Conservation (phyloP, 2,113 vertebrate genomes). For the Pristiophorus japonicus region DNA sequence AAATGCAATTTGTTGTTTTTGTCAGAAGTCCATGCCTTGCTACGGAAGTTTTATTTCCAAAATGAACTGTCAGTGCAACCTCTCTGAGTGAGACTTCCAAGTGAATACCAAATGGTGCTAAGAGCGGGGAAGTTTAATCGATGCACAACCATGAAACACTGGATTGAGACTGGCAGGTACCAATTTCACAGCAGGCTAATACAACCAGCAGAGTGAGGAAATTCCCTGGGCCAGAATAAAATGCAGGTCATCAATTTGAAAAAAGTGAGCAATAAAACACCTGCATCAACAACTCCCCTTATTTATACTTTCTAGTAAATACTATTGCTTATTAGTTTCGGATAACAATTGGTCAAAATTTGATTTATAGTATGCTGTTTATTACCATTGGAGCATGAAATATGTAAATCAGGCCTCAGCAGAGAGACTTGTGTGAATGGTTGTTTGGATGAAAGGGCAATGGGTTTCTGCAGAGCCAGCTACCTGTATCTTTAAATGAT, state of each 20-base stretch:
- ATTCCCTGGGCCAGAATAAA: neutral
- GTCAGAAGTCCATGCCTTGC: neutral
- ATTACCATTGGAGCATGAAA: neutral
- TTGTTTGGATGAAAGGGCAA: neutral
- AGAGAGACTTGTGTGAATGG: neutral
- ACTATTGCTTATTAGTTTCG: neutral
- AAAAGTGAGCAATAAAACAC: neutral
- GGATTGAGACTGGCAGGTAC: neutral
- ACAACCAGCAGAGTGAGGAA: neutral
- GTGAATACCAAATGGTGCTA: neutral
- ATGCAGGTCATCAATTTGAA: neutral
- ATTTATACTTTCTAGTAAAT: neutral
- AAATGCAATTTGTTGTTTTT: neutral
- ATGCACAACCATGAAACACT: too few relatives aligned
- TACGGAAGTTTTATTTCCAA: neutral
- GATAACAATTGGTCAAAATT: neutral
- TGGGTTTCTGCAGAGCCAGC: neutral
- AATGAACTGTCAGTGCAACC: neutral
- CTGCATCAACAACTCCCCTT: too few relatives aligned
- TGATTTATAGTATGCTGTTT: neutral
- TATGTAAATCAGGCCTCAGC: neutral
- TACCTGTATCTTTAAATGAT: neutral
- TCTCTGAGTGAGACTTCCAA: neutral
- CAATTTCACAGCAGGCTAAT: neutral
- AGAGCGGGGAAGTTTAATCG: neutral